Evolutionary conservation across 2,797 vertebrate species (phyloP), one percentile per base, ranked within the genome.

Genomic region (Tapera naevia): DNA sequence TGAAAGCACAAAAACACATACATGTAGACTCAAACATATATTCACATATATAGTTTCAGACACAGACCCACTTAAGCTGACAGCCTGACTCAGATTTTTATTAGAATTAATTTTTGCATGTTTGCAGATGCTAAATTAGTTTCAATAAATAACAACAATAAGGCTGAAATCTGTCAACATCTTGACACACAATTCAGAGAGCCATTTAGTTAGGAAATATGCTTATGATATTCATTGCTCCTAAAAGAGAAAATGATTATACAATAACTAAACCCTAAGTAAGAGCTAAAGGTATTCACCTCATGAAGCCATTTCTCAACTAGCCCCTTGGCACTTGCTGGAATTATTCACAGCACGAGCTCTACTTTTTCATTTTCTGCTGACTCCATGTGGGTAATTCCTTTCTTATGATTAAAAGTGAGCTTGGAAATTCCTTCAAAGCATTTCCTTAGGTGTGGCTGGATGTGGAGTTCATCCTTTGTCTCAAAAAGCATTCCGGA

Each of bases 291-390:
- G 95, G 97, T 97, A 98, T 97, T 98, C 98, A 98, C 98, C 98
- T 98, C 97, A 84, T 98, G 97, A 96, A 98, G 96, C 97, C 97
- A 98, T 97, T 98, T 98, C 97, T 98, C 98, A 98, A 98, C 98
- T 96, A 98, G 98, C 96, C 98, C 98, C 97, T 97, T 98, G 97
- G 98, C 98, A 97, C 91, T 97, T 81, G 96, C 97, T 95, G 97
- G 97, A 97, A 98, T 97, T 96, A 98, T 98, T 97, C 96, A 1
- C 96, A 97, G 95, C 97, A 97, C 80, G 93, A 97, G 95, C 88
- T 97, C 97, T 88, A 97, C 97, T 97, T 98, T 97, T 97, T 98
- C 97, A 97, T 98, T 98, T 97, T 98, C 98, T 96, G 98, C 95
- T 95, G 98, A 98, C 97, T 98, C 97, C 97, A 97, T 96, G 97